Evolutionary conservation across 1,140 invertebrate species (phyloP), one percentile per base, ranked within the genome.

Genomic region (Copidosoma floridanum): DNA sequence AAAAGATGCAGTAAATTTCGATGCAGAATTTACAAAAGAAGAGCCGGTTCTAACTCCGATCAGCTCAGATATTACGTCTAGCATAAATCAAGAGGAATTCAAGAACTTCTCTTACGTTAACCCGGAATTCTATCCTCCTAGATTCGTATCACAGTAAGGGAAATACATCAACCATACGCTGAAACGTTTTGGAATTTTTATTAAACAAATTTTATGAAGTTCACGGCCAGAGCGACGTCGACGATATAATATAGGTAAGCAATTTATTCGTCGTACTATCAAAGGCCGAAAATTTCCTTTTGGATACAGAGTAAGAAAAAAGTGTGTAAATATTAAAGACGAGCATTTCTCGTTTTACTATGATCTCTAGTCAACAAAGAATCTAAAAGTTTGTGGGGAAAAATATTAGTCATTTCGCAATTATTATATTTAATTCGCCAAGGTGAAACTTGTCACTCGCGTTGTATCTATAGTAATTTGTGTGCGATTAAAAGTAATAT

Each of bases 11-110:
- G 87, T 94, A 67, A 99, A 99, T 84, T 99, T 99, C 82, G 97
- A 99, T 82, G 88, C 95, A 12, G 97, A 99, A 84, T 99, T 99
- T 78, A 99, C 97, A 7, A 95, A 95, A 79, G 97, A 99, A 82
- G 96, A 99, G 68, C 96, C 97, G 5, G 86, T 91, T 18, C 82
- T 99, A 56, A 99, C 97, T 18, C 97, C 97, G 8, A 89, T 99
- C 38, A 90, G 95, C 68, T 82, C 88, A 27, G 93, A 96, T 70
- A 89, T 95, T 57, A 85, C 98, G 44, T 86, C 90, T 62, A 91
- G 91, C 64, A 98, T 99, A 72, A 98, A 98, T 83, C 94, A 97
- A 81, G 95, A 98, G 69, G 95, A 99, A 81, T 99, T 99, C 83
- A 85, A 87, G 64, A 96, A 95, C 38, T 99, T 99, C 81, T 98